Base-by-base conservation (phyloP, 2,113 vertebrate species). In the Ammodytes marinus region DNA sequence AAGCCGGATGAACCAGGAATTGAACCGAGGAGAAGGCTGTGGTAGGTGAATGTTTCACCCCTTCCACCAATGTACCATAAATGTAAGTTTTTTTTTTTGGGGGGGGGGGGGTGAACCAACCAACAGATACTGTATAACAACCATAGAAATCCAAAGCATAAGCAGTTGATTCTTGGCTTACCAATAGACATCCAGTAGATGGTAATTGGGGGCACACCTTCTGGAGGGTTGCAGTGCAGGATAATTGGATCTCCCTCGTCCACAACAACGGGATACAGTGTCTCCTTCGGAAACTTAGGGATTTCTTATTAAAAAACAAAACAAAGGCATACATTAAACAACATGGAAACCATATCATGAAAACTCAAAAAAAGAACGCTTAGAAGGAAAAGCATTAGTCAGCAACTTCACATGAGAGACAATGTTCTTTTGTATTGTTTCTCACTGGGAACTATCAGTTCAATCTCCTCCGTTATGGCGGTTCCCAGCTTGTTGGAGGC, bases 151-250 rank as follows among this genome's bases (percentile, higher is more conserved):
- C 7, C 50, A n/a, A 74, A 66, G 19, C 8, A 67, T 0, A 37
- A 49, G 70, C 12, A 54, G n/a, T 4, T 11, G 49, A 35, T 13
- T 60, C 27, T 37, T 50, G 10, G 17, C 96, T 96, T 88, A 99
- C 98, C 96, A 42, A 96, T 93, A 50, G 97, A 96, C 98, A 99
- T 99, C 98, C 98, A 99, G 75, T 97, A 97, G 80, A 99, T 95
- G 11, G 96, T 90, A 27, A 96, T 85, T 7, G 97, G 97, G 0
- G 95, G 92, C 0, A 97, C 95, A 4, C 97, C 97, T 77, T 92
- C 85, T 0, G 98, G 98, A 5, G 98, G 98, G 50, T 97, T 95
- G 80, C 98, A 99, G 3, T 89, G 91, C 74, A 99, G 90, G 59
- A 96, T 90, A 19, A 98, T 83, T 2, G 97, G 91, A 9, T 98